Evolutionary conservation across 2,888 invertebrate species (phyloP), one percentile per base, ranked within the genome.

Genomic region (Ramazzottius varieornatus): DNA sequence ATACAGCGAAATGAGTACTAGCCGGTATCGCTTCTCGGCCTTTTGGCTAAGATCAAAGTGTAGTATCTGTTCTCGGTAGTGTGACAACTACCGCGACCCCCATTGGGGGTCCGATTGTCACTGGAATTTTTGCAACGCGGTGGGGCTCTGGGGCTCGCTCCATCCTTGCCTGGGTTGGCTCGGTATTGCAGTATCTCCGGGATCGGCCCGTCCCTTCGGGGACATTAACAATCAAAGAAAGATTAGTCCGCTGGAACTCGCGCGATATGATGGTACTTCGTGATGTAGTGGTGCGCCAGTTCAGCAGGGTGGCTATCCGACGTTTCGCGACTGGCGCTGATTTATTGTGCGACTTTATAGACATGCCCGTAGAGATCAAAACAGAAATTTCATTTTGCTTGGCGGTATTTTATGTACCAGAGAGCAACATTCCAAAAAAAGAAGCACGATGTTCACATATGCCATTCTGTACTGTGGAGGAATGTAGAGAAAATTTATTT

Each of bases 331-430:
- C n/a, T n/a, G n/a, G n/a, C n/a, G n/a, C n/a, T n/a, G n/a, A n/a
- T n/a, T n/a, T n/a, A n/a, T n/a, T n/a, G n/a, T n/a, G n/a, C n/a
- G n/a, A n/a, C n/a, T n/a, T n/a, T n/a, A n/a, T n/a, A n/a, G n/a
- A n/a, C n/a, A n/a, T n/a, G n/a, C n/a, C n/a, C n/a, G n/a, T n/a
- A n/a, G n/a, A n/a, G n/a, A n/a, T n/a, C n/a, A n/a, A n/a, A n/a
- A n/a, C n/a, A n/a, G n/a, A n/a, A n/a, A n/a, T n/a, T n/a, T n/a
- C n/a, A n/a, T n/a, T n/a, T n/a, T n/a, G n/a, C n/a, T n/a, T n/a
- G n/a, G n/a, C n/a, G n/a, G n/a, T 88, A 86, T 77, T 90, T 92
- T 72, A 89, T 83, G 73, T 84, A 89, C 0, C 91, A 91, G 67
- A 93, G 78, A 73, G 89, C 88, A 67, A 87, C 80, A 77, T 93